Evolutionary conservation across 2,888 invertebrate species (phyloP).

Genomic region (Andrena bicolor): DNA sequence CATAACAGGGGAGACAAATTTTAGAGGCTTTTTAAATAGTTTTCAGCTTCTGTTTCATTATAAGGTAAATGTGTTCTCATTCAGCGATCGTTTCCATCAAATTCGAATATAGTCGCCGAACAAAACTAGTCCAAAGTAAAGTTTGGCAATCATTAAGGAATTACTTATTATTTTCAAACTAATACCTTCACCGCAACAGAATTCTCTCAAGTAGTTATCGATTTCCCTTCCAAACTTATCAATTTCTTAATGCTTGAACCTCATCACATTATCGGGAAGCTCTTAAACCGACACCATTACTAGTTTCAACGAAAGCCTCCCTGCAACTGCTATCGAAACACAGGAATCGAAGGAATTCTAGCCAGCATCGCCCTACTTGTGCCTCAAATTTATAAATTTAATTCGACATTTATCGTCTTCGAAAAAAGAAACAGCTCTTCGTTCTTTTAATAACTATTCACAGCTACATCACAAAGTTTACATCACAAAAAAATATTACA

Average conservation of each 20-base stretch:
- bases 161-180: constrained; percentile 4
- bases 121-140: not conserved
- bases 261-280: constrained; percentile 1
- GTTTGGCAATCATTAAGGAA: constrained; percentile 2
- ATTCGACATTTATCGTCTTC: constrained; percentile 22
- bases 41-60: no score
- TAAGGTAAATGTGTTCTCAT: no score
- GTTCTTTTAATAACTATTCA: not conserved
- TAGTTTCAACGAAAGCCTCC: constrained; percentile 49
- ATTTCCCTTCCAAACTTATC: constrained; percentile 2
- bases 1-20: no score
- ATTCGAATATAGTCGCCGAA: no score
- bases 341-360: constrained; percentile 41
- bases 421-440: constrained; percentile 21
- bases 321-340: constrained; percentile 26
- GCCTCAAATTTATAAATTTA: constrained; percentile 27
- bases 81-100: no score
- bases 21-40: no score
- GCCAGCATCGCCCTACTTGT: constrained; percentile 30
- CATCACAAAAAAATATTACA: no score
- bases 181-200: not conserved
- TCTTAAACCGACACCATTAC: constrained; percentile 23
- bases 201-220: constrained; percentile 22
- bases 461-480: not conserved
- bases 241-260: constrained; percentile 9